Evolutionary conservation across 1,140 invertebrate species (phyloP), one percentile per base, ranked within the genome.

Genomic region (Drosophila mayri): DNA sequence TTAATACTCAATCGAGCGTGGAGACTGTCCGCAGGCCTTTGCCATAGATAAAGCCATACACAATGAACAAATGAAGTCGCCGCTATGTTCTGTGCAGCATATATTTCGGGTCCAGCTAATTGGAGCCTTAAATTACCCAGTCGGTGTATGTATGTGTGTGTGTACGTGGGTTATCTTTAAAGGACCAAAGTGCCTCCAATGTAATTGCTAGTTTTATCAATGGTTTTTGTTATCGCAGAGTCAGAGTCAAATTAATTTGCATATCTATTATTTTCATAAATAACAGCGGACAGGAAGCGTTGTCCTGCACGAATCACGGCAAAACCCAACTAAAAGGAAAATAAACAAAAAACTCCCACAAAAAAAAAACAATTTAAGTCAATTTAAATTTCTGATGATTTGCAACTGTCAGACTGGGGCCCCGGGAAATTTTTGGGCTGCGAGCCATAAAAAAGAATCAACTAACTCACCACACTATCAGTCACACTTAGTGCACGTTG

Each of bases 201-300:
- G 76, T 84, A 87, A 87, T 87, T 84, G 84, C 84, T 74, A 59
- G 84, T 77, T 80, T 84, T 90, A 90, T 90, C 85, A 83, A 68
- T 84, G 68, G 57, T 82, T 72, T 78, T 82, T 72, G 67, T 28
- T 41, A 62, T 41, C 58, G 59, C 49, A 44, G 37, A 20, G 70
- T 49, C 67, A 66, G 64, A 73, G 62, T 52, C 61, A 83, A 76
- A 87, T 84, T 87, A 77, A 87, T 87, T 87, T 87, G 84, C 84
- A 90, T 87, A 84, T 88, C 84, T 84, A 87, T 90, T 90, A 87
- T 87, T 88, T 87, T 90, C 85, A 87, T 87, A 87, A 87, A 87
- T 87, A 87, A 87, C 81, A 78, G 58, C 65, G 63, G 38, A 35
- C 50, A 20, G 52, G 52, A 55, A 38, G 30, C 52, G 57, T 61